Base-by-base conservation (phyloP, 2,888 invertebrate genomes). In the Nebria salina region DNA sequence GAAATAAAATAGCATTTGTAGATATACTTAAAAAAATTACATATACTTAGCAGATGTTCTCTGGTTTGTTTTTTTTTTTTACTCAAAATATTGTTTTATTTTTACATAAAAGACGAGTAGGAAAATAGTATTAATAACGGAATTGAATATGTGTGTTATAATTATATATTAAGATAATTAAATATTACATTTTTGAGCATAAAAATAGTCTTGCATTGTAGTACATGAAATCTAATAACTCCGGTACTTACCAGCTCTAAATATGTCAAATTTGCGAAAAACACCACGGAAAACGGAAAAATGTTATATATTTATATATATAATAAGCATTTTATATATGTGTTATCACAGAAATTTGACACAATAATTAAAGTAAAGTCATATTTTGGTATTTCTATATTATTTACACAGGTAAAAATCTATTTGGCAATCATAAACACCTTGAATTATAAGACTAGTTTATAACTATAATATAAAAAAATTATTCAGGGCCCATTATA, bases 311-410 rank as follows among this genome's bases (percentile, higher is more conserved):
- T 75, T 54, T 72, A 82, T 54, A 74, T 76, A 66, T 34, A 25
- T 11, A 70, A 15, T 25, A 81, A 75, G 75, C 66, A 66, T 66
- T 75, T 54, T 72, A 82, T 54, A 74, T 76, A 65, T 54, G 82
- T 82, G 82, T 84, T 85, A 86, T 85, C 86, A 86, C 86, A 85
- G 86, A 86, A 85, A 86, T 85, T 85, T 86, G 86, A 86, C 86
- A 84, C 84, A 83, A 83, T 80, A 84, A 84, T 83, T 80, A 83
- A 85, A 83, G 75, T 65, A 76, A 81, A 81, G 42, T 75, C 70
- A 75, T 75, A 34, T 9, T 72, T 41, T 26, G 43, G 41, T 73
- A 73, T 41, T 73, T 73, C 41, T 73, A 41, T 41, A 72, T 72
- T n/a, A 26, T 25, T 34, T 72, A 34, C 72, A 34, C n/a, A 25